These are phyloP conservation scores for Karalla daura DNA, from an alignment of 2,797 vertebrate genomes.

Conservation along the genomic window DNA sequence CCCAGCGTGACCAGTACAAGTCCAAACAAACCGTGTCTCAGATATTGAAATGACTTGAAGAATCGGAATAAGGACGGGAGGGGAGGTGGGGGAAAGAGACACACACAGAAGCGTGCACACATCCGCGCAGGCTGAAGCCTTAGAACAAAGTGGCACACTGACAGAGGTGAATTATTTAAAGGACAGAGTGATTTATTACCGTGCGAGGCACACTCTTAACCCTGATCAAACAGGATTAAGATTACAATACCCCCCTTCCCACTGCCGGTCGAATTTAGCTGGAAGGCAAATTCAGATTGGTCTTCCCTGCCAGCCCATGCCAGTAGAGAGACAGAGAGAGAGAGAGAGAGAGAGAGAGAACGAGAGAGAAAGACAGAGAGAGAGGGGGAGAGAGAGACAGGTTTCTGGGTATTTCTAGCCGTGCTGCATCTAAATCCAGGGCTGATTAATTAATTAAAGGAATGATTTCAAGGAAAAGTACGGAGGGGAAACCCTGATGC, in stretches of 20 bases:
- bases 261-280: slow-evolving; percentile 69
- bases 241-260: slow-evolving; percentile 82
- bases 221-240: slow-evolving; percentile 86
- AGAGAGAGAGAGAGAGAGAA: too few relatives aligned
- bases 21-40: not conserved
- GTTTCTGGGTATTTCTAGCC: slow-evolving; percentile 76
- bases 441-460: slow-evolving; percentile 83
- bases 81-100: slow-evolving; percentile 8
- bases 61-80: not conserved
- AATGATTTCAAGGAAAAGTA: slow-evolving; percentile 79
- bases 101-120: not conserved
- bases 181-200: slow-evolving; percentile 84
- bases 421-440: slow-evolving; percentile 74
- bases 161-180: slow-evolving; percentile 84
- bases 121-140: slow-evolving; percentile 32
- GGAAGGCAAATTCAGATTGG: slow-evolving; percentile 70
- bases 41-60: slow-evolving; percentile 13
- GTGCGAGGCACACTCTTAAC: slow-evolving; percentile 79
- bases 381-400: too few relatives aligned
- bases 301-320: slow-evolving; percentile 62
- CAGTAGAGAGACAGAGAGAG: too few relatives aligned
- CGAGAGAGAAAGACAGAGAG: too few relatives aligned
- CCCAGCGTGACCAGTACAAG: slow-evolving; percentile 10
- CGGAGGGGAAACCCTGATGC: slow-evolving; percentile 61
- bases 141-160: slow-evolving; percentile 70